Conservation (phyloP, 2,113 vertebrate species). For the Anser cygnoides region DNA sequence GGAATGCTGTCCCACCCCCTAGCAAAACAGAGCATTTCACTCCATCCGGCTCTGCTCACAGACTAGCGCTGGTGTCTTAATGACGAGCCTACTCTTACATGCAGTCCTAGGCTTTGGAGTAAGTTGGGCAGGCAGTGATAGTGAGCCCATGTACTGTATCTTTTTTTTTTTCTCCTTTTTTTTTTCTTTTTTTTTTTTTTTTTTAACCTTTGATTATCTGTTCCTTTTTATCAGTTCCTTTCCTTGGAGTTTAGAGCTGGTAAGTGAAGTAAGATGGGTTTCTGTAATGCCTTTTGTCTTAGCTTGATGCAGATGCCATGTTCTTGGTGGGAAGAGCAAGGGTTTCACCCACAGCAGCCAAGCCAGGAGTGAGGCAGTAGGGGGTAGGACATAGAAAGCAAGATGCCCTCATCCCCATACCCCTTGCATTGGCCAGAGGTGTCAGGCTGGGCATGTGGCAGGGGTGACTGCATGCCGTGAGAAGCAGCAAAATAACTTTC, state of each 20-base stretch:
- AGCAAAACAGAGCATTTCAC: neutral
- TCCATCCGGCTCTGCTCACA: neutral
- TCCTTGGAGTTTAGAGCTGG: neutral
- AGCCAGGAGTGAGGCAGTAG: neutral
- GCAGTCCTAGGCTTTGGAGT: neutral
- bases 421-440: neutral
- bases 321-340: neutral
- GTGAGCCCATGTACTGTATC: neutral
- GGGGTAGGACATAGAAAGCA: neutral
- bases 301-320: neutral
- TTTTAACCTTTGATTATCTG: neutral
- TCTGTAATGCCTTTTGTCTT: neutral
- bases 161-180: neutral
- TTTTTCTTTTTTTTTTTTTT: neutral
- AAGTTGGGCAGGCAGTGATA: neutral
- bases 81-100: neutral
- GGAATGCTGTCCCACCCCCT: neutral
- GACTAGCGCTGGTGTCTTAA: neutral
- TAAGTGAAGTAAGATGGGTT: neutral
- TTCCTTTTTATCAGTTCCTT: neutral
- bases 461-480: neutral
- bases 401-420: neutral
- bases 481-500: slow-evolving; percentile 34
- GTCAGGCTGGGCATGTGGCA: neutral
- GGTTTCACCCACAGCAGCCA: neutral